Base-by-base conservation (phyloP, 2,888 invertebrate genomes). In the Tubulanus polymorphus region DNA sequence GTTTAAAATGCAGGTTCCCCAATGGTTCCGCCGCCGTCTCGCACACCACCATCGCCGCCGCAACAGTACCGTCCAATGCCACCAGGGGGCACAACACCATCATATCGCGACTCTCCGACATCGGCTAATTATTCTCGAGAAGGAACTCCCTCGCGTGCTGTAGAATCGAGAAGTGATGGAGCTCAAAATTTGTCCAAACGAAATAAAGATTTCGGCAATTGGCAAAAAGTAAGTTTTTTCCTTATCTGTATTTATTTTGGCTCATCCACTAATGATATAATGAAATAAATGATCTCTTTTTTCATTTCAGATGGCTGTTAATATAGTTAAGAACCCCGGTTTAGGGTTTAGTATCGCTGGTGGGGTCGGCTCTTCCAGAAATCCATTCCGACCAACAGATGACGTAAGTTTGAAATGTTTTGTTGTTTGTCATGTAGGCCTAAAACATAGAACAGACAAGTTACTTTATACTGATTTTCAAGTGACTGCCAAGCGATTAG, bases 291-390 rank as follows among this genome's bases (percentile, higher is more conserved):
- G 10, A 32, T 10, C 35, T 32, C 12, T 23, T 30, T 3, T 25
- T 53, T 10, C 55, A 35, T 63, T 66, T 55, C 67, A 76, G 75
- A 69, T 76, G 60, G 68, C 81, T 37, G 81, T 83, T 57, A 79
- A 80, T 64, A 78, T 83, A 58, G 75, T 71, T 57, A 84, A 83
- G 71, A 82, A 81, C 71, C 83, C 83, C 54, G 82, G 82, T 23
- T 76, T 84, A 37, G 84, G 84, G 53, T 84, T 84, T 67, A 83
- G 82, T 59, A 82, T 84, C 60, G 80, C 81, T 25, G 83, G 83
- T 37, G 83, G 79, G 10, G 61, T 70, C 55, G 74, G 74, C 47
- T 71, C 76, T 60, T 69, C 71, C 48, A 75, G 77, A 48, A 78
- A 79, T 64, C 78, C 78, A 25, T 76, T 68, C 66, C 66, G 71